Conservation (phyloP, 2,113 vertebrate genomes). For the Triplophysa dalaica region DNA sequence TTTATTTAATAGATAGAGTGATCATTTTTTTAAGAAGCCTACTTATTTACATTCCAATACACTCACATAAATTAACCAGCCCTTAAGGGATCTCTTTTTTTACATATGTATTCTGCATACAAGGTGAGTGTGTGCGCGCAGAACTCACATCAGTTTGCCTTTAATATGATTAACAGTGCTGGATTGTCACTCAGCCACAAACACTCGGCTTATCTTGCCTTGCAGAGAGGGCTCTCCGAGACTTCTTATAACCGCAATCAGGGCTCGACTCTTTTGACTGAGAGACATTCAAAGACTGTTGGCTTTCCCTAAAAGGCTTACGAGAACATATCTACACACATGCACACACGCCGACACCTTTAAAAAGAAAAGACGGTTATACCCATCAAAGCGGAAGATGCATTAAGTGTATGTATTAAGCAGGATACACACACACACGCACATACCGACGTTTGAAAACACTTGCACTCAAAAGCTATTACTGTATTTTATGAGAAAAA, state of each 20-base stretch:
- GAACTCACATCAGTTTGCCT: constrained; percentile 26
- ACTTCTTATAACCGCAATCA: constrained; percentile 46
- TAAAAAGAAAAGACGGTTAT: constrained; percentile 36
- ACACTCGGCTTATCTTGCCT: constrained; percentile 50
- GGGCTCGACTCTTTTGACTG: constrained; percentile 44
- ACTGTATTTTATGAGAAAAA: constrained; percentile 27
- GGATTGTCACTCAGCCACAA: constrained; percentile 31
- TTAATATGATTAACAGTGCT: constrained; percentile 34
- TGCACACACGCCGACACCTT: constrained; percentile 42
- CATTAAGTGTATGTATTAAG: constrained; percentile 37
- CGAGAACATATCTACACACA: constrained; percentile 38
- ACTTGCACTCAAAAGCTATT: constrained; percentile 1
- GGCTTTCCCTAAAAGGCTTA: constrained; percentile 41
- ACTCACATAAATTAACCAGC: neutral
- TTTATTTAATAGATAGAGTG: no score
- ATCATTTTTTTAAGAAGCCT: no score
- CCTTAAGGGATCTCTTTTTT: neutral
- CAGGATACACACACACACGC: constrained; percentile 4
- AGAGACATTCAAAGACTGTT: constrained; percentile 42
- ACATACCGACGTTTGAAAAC: neutral
- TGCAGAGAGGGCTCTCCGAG: constrained; percentile 46
- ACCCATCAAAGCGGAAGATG: constrained; percentile 27
- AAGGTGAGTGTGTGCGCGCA: neutral
- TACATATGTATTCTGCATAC: neutral
- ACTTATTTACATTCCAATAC: no score